Evolutionary conservation across 2,888 invertebrate species (phyloP), one percentile per base, ranked within the genome.

Genomic region (Synergus umbraculus): DNA sequence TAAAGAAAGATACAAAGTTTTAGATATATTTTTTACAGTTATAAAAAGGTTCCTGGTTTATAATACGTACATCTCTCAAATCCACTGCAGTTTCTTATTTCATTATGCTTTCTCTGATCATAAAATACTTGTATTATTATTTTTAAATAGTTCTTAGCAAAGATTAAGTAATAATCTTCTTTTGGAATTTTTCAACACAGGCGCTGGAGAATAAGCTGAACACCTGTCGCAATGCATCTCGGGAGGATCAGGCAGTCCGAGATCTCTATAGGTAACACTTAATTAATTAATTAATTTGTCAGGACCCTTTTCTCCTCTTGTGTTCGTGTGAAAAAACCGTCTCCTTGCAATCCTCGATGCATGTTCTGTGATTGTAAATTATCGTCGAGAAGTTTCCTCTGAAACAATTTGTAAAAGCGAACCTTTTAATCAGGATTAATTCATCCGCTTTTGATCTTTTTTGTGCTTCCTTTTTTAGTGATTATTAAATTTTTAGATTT

Each of bases 251-350:
- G 87, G 88, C 90, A 43, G 89, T 91, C 79, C 90, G 91, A 78
- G 92, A 92, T 87, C 87, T 91, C 85, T 92, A 92, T 92, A 92
- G 92, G 92, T 92, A 92, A 92, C 90, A 86, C 84, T 86, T 83
- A 84, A 81, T 83, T 83, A 83, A 82, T 84, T 84, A 81, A 84
- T 85, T 81, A 79, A 73, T 77, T 81, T 79, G 64, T 77, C 85
- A 85, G 85, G 81, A 84, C 83, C 83, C 83, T 81, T 83, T 85
- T 77, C 82, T 80, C 76, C 66, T 80, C 65, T 82, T 76, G 37
- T 54, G 73, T 73, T 73, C 54, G 5, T 73, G n/a, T 73, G 54
- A 49, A 37, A 69, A 69, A 73, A n/a, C 7, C 49, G 5, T 54
- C 29, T 18, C 18, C 22, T 46, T 1, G 15, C 37, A 37, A 73